Evolutionary conservation across 2,113 vertebrate species (phyloP), one percentile per base, ranked within the genome.

Genomic region (Grallaria varia): DNA sequence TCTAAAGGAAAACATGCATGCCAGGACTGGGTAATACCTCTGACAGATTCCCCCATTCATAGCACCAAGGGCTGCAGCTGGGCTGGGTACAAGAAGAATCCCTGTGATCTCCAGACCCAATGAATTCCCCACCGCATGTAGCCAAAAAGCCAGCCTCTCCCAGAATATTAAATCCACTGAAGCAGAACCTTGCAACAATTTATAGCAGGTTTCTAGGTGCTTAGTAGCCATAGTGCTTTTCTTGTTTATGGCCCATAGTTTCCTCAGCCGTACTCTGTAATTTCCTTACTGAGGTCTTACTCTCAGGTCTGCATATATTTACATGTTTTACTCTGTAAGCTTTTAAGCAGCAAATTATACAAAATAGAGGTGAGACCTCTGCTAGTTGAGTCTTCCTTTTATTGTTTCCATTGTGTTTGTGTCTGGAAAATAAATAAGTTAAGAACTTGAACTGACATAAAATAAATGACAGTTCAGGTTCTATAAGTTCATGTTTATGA

Each of bases 281-380:
- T 97, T 98, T 98, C 74, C 91, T 95, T 96, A 97, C 96, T 81
- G 94, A 98, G 97, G 97, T 97, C 97, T 97, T 97, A 97, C 91
- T 97, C 97, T 96, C 88, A 95, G 96, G 97, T 97, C 97, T 98
- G 97, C 97, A 98, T 98, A 98, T 97, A 98, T 98, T 98, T 98
- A 98, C 98, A 98, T 98, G 97, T 98, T 98, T 98, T 98, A 98
- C 93, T 94, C 93, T 95, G 90, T 91, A 97, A 97, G 97, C 97
- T 98, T 98, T 98, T 98, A 97, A 98, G 97, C 96, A 97, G 97
- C 97, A 98, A 97, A 98, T 98, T 98, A 97, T 97, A 98, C 97
- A 97, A 97, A 98, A 98, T 97, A 97, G 97, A 98, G 97, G 97
- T 98, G 97, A 98, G 94, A 95, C 97, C 97, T 98, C 95, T 98